Conservation (phyloP, 1,140 invertebrate species). For the Harpegnathos saltator region DNA sequence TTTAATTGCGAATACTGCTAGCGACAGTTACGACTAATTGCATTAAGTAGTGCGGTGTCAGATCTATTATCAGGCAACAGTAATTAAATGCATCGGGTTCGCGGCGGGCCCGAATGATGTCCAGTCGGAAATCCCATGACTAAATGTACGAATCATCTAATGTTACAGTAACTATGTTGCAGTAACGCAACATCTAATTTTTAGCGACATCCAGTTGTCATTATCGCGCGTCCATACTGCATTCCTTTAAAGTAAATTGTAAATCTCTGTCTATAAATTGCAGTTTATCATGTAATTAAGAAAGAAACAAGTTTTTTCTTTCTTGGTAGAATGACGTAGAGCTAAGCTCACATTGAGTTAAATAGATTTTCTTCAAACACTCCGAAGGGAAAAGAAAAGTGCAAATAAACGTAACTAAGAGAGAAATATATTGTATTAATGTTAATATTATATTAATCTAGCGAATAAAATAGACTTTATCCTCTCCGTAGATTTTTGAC, state of each 20-base stretch:
- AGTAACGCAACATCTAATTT: no score
- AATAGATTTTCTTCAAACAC: no score
- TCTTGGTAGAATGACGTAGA: no score
- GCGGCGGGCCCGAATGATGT: background rate
- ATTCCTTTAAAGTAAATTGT: background rate
- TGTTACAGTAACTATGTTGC: no score
- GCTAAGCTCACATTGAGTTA: no score
- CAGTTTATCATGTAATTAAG: background rate
- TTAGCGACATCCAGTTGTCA: slow-evolving; percentile 13
- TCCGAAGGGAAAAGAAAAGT: background rate
- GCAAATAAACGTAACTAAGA: background rate
- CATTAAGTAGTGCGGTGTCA: background rate
- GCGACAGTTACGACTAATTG: background rate
- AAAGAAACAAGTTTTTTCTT: background rate
- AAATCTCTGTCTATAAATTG: background rate
- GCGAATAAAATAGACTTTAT: no score
- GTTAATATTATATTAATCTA: no score
- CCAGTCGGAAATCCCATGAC: slow-evolving; percentile 46
- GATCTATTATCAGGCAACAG: background rate
- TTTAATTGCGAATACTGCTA: no score
- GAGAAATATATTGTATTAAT: no score
- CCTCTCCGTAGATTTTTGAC: no score
- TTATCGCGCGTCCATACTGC: slow-evolving; percentile 6
- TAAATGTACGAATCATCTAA: no score
- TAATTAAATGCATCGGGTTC: slow-evolving; percentile 1